Evolutionary conservation across 2,113 vertebrate species (phyloP).

Genomic region (Ahaetulla prasina): DNA sequence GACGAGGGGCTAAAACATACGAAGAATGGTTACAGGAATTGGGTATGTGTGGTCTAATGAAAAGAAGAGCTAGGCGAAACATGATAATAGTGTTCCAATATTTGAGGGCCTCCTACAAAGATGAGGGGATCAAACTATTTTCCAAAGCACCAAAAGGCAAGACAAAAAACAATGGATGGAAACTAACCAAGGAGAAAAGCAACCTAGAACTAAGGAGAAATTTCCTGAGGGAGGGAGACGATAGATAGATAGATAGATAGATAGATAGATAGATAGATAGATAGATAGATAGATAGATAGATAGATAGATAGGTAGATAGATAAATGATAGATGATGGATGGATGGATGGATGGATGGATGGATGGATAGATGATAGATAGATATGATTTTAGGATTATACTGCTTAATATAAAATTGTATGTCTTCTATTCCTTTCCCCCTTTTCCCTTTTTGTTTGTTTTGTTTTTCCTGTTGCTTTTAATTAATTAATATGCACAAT

Average conservation of each 20-base stretch:
- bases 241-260: no score
- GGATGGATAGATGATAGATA: no score
- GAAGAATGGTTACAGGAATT: not conserved
- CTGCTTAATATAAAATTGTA: not conserved
- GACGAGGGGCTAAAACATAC: not conserved
- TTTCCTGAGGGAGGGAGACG: no score
- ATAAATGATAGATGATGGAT: no score
- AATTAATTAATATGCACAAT: not conserved
- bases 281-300: no score
- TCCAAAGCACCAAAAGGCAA: not conserved
- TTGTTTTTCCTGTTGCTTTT: not conserved
- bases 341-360: no score
- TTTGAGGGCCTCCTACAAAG: not conserved
- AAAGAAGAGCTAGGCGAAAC: not conserved
- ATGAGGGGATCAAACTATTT: not conserved
- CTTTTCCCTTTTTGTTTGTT: not conserved
- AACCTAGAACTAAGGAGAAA: not conserved
- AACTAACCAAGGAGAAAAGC: not conserved
- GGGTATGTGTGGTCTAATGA: not conserved
- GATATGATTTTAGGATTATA: not conserved
- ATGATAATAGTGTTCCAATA: not conserved
- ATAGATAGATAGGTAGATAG: no score
- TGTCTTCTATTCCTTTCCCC: not conserved
- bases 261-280: no score
- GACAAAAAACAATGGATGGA: not conserved